Percentiles rank a stretch among this genome's conserved stretches.
Evolutionary conservation across 2,113 vertebrate genomes (phyloP).

Genomic region (Pluvianellus socialis): DNA sequence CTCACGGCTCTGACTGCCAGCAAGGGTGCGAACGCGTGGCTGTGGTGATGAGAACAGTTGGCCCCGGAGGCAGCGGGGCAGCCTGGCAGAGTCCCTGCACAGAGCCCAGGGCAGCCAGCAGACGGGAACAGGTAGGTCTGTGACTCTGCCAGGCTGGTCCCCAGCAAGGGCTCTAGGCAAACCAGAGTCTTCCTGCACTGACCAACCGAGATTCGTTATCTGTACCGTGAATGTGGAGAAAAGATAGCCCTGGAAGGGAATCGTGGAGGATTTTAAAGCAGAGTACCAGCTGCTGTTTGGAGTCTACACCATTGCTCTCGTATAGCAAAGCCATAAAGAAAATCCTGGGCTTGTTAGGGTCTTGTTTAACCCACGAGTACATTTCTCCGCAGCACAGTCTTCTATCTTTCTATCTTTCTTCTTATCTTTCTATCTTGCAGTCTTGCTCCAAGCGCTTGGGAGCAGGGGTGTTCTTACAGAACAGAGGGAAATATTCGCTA

Average conservation of each 20-base stretch:
- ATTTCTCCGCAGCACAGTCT: background rate
- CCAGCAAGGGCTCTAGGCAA: accelerated
- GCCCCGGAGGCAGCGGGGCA: background rate
- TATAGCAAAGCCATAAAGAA: background rate
- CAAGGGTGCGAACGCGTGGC: background rate
- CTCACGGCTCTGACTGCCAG: background rate
- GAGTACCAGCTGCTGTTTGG: background rate
- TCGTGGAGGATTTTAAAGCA: background rate
- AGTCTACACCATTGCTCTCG: background rate
- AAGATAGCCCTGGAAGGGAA: background rate
- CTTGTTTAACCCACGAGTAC: background rate
- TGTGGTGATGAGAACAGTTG: background rate
- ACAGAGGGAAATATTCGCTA: background rate
- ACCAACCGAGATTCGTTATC: background rate
- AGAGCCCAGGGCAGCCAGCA: background rate
- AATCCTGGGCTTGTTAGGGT: background rate
- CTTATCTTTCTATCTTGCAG: background rate
- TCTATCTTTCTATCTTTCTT: no score
- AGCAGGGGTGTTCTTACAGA: background rate
- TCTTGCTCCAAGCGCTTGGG: background rate
- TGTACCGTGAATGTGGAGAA: background rate
- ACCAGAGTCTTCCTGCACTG: background rate
- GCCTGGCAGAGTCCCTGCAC: background rate
- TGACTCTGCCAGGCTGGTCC: background rate
- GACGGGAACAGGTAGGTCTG: background rate